A percentile compares a stretch with the other conserved stretches of the same genome.
Conservation (phyloP, 2,797 vertebrate species). For the Halcyon leucocephala region DNA sequence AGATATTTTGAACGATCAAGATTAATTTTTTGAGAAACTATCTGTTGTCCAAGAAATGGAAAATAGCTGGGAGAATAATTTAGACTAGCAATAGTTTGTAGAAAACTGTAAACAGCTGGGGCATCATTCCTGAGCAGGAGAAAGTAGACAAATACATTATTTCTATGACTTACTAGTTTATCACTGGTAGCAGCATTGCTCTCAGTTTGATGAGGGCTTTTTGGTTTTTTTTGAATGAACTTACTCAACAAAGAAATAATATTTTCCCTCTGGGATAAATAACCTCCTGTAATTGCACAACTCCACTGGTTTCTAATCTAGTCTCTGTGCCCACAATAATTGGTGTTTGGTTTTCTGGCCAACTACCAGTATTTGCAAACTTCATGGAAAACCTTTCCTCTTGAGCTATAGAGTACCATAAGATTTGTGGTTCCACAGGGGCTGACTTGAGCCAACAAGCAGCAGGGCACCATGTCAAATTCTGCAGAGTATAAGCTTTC, state of each 20-base stretch:
- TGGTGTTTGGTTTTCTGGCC: conserved; percentile 7
- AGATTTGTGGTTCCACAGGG: conserved; percentile 5
- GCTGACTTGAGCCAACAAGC: not conserved
- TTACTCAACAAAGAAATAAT: not conserved
- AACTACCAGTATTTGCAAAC: not conserved
- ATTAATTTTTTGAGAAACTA: not conserved
- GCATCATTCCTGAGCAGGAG: conserved; percentile 3
- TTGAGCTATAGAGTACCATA: not conserved
- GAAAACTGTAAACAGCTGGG: conserved; percentile 45
- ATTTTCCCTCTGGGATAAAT: conserved; percentile 32
- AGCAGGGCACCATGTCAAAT: not conserved
- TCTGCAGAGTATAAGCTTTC: conserved; percentile 22
- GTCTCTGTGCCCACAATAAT: not conserved
- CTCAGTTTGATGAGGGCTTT: not conserved
- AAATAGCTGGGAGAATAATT: not conserved
- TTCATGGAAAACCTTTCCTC: conserved; percentile 5
- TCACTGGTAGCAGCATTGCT: not conserved
- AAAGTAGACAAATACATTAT: conserved; percentile 1
- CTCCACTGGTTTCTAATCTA: conserved; percentile 21
- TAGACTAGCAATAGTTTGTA: not conserved
- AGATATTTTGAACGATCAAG: not conserved
- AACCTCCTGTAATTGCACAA: not conserved
- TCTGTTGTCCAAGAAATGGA: not conserved
- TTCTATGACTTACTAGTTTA: conserved; percentile 23
- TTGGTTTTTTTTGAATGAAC: not conserved